Conservation (phyloP, 2,888 invertebrate species). For the Chouioia cunea region DNA sequence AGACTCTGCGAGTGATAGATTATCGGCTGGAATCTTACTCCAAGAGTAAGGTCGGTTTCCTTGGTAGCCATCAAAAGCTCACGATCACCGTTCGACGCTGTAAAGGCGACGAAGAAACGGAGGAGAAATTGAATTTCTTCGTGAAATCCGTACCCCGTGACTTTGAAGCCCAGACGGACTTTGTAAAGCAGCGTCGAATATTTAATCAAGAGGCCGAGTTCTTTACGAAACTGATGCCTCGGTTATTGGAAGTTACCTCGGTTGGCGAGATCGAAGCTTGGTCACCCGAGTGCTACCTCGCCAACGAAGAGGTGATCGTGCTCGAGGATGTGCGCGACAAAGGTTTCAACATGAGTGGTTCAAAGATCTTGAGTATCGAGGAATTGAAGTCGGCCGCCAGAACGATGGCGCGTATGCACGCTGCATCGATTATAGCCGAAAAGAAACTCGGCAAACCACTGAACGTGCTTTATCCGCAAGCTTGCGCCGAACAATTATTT, state of each 20-base stretch:
- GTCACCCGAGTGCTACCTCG: conserved; percentile 63
- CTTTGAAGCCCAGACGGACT: conserved; percentile 69
- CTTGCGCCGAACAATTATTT: conserved; percentile 29
- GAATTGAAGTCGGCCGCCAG: conserved; percentile 49
- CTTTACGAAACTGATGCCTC: conserved; percentile 65
- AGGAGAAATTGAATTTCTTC: conserved; percentile 67
- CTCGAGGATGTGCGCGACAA: conserved; percentile 65
- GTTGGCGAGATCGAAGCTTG: conserved; percentile 34
- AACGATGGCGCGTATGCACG: conserved; percentile 57
- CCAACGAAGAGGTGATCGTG: conserved; percentile 61
- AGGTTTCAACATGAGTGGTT: conserved; percentile 57
- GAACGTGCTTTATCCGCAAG: conserved; percentile 11
- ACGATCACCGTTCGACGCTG: conserved; percentile 43
- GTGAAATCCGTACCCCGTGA: conserved; percentile 73
- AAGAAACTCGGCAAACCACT: conserved; percentile 31
- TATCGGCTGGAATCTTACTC: conserved; percentile 53
- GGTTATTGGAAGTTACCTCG: neutral
- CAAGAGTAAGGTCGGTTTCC: conserved; percentile 58
- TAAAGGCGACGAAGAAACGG: neutral
- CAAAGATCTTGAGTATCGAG: conserved; percentile 51
- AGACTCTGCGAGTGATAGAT: conserved; percentile 45
- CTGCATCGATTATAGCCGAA: conserved; percentile 57
- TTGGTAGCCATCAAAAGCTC: conserved; percentile 57
- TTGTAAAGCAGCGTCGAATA: conserved; percentile 69
- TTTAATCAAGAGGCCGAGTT: conserved; percentile 70